Evolutionary conservation across 2,888 invertebrate genomes (phyloP).

Genomic region (Ecdyonurus torrentis): DNA sequence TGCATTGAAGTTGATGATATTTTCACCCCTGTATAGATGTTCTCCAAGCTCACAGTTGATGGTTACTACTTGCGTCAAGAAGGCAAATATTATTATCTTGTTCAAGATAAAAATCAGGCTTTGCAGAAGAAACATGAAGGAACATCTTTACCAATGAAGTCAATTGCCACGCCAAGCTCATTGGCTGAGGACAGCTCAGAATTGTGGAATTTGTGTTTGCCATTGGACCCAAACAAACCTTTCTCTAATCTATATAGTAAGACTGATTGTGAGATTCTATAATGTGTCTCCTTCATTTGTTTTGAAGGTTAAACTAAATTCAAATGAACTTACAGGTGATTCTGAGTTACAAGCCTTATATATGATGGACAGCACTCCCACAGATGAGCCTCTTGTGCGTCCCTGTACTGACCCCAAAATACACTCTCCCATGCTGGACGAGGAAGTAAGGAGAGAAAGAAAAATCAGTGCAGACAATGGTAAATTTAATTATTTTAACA

Average conservation of each 20-base stretch:
- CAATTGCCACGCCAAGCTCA: background rate
- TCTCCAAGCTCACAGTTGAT: slow-evolving; percentile 36
- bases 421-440: background rate
- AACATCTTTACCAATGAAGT: slow-evolving; percentile 1
- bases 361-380: background rate
- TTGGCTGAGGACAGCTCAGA: background rate
- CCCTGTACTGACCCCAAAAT: background rate
- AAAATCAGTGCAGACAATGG: background rate
- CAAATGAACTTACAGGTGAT: background rate
- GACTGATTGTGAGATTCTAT: background rate
- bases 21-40: too few relatives aligned
- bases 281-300: background rate
- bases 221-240: background rate
- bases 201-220: background rate
- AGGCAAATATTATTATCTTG: slow-evolving; percentile 40
- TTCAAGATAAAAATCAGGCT: slow-evolving; percentile 22
- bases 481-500: too few relatives aligned
- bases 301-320: background rate
- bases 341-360: slow-evolving; percentile 4
- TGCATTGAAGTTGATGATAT: too few relatives aligned
- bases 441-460: background rate
- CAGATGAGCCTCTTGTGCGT: background rate
- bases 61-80: slow-evolving; percentile 39
- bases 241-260: background rate
- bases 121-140: background rate